A percentile compares a stretch with the other conserved stretches of the same genome.
Conservation (phyloP, 2,888 invertebrate genomes). For the Idaea biselata region DNA sequence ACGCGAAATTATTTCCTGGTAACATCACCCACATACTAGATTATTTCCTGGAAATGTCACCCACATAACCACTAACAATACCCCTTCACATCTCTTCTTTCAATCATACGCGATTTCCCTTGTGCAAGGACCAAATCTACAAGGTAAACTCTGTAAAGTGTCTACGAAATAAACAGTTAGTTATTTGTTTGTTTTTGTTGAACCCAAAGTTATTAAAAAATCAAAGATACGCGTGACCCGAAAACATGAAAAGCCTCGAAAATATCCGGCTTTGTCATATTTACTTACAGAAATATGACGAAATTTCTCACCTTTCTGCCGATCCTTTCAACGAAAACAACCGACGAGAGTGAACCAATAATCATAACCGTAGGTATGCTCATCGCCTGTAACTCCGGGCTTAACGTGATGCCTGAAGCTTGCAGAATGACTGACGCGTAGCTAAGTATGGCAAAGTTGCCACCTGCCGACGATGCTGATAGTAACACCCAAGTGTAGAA, state of each 20-base stretch:
- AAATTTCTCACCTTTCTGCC: slow-evolving; percentile 53
- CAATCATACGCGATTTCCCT: too few species aligned
- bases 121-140: too few species aligned
- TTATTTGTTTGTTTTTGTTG: background rate
- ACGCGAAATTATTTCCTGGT: too few species aligned
- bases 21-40: too few species aligned
- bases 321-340: slow-evolving; percentile 53
- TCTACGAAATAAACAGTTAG: too few species aligned
- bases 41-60: too few species aligned
- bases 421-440: slow-evolving; percentile 50
- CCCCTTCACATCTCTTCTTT: too few species aligned
- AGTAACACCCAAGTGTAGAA: slow-evolving; percentile 35
- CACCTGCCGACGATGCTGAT: slow-evolving; percentile 44
- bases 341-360: slow-evolving; percentile 47
- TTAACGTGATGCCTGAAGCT: slow-evolving; percentile 48
- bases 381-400: slow-evolving; percentile 52
- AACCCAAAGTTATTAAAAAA: background rate
- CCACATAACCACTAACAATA: too few species aligned
- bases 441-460: slow-evolving; percentile 47
- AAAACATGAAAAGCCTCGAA: background rate
- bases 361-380: slow-evolving; percentile 57
- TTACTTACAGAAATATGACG: background rate
- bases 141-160: too few species aligned
- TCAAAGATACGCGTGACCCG: background rate
- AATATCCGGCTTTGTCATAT: background rate